Base-by-base conservation (phyloP, 1,140 invertebrate genomes). In the Drosophila melanica region DNA sequence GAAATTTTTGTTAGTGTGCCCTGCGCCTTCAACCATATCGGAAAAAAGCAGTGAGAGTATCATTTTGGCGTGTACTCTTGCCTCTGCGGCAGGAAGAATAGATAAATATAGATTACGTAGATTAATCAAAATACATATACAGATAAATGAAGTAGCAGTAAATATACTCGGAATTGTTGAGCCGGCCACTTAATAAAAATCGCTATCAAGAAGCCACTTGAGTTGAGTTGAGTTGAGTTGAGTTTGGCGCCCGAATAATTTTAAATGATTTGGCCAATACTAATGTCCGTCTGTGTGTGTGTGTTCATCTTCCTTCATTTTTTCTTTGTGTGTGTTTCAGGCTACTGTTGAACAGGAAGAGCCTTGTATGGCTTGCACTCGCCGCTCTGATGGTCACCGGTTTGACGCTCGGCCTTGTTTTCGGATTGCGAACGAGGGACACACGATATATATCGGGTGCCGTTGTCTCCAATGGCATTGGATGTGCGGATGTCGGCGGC, bases 391-490 rank as follows among this genome's bases (percentile, higher is more conserved):
- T 91, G 44, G 72, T 91, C 47, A 77, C 85, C 30, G 90, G 68
- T 9, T 10, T 91, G 58, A 80, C 75, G 11, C 41, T 91, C 6
- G 90, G 90, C 42, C 68, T 91, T 14, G 82, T 90, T 18, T 90
- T 91, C 41, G 90, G 90, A 4, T 51, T 90, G 0, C 50, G 58
- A 41, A 71, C 69, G 8, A 59, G 54, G n/a, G 81, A 91, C 12
- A 18, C 37, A 5, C 68, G 59, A 1, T 59, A 72, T 18, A 57
- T 81, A 23, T 75, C 42, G 12, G 90, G 80, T 1, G 90, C 90
- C 7, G 82, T 91, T n/a, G 90, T 91, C 4, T 91, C 90, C 14
- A 91, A 91, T 50, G 90, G 90, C 27, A 87, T 79, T 20, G 90
- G 90, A 0, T 91, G 90, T 53, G 90, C 90, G 6, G 90, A 79